Conservation (phyloP, 2,888 invertebrate species). For the Cecidostiba fungosa region DNA sequence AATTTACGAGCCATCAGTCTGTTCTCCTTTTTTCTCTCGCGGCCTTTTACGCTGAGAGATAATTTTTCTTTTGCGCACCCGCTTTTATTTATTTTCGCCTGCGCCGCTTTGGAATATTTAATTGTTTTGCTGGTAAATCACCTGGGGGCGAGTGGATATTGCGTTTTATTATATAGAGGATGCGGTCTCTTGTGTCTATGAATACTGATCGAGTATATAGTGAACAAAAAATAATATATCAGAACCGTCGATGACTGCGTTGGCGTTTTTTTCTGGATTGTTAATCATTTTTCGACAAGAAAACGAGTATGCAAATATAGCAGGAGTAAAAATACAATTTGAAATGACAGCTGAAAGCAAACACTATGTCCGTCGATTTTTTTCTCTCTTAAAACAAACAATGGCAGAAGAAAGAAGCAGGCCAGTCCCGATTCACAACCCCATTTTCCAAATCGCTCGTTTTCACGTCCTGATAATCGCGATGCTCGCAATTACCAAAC, state of each 20-base stretch:
- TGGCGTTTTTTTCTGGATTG: not conserved
- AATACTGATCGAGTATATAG: not conserved
- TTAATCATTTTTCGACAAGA: not conserved
- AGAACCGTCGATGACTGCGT: not conserved
- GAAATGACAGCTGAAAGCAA: not conserved
- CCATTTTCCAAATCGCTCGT: not conserved
- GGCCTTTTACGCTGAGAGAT: not conserved
- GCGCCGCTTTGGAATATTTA: not conserved
- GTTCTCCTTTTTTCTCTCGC: not conserved
- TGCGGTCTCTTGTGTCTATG: not conserved
- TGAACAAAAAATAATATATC: not conserved
- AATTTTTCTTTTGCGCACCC: not conserved
- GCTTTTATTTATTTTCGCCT: not conserved
- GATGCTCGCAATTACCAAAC: constrained; percentile 20
- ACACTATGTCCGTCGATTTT: not conserved
- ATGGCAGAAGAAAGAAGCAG: not conserved
- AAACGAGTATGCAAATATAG: not conserved
- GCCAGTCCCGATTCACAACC: not conserved
- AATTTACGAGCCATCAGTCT: constrained; percentile 14
- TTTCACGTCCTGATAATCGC: constrained; percentile 23
- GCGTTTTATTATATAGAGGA: not conserved
- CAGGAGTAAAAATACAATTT: not conserved
- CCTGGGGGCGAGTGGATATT: not conserved
- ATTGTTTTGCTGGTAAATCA: constrained; percentile 4
- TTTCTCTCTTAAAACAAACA: not conserved